phyloP scores from a whole-genome alignment of 2,888 invertebrate species.

The Calliopum simillimum region DNA sequence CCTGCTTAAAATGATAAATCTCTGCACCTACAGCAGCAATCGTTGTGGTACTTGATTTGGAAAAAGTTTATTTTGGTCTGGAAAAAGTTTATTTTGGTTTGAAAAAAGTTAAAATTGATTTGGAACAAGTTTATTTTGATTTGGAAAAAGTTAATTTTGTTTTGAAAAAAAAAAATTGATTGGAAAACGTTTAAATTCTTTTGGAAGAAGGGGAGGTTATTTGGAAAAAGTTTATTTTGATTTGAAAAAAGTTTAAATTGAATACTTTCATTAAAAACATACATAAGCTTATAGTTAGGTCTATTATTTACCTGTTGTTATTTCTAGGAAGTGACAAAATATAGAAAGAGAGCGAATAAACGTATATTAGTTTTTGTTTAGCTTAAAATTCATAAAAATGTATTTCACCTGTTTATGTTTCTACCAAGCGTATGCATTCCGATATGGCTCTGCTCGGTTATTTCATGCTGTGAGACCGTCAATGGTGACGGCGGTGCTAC shows the following conservation, averaged over 20 bases:
- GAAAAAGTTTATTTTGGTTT: no score
- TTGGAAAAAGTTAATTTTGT: no score
- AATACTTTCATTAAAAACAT: not conserved
- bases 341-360: conserved; percentile 18
- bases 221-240: no score
- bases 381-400: conserved; percentile 25
- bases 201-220: not conserved
- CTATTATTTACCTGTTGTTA: conserved; percentile 59
- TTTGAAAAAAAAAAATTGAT: not conserved
- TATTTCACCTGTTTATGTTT: conserved; percentile 63
- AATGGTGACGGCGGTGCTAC: conserved; percentile 87
- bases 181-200: not conserved
- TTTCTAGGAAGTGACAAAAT: conserved; percentile 50
- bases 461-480: conserved; percentile 74
- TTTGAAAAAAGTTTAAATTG: no score
- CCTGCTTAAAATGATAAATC: no score
- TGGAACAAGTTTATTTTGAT: no score
- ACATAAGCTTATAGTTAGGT: not conserved
- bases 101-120: no score
- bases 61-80: no score
- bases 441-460: conserved; percentile 68
- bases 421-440: conserved; percentile 70
- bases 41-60: no score
- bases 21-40: no score
- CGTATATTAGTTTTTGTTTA: not conserved